A percentile compares a stretch with the other conserved stretches of the same genome.
Evolutionary conservation across 2,113 vertebrate genomes (phyloP).

Genomic region (Dromaius novaehollandiae): DNA sequence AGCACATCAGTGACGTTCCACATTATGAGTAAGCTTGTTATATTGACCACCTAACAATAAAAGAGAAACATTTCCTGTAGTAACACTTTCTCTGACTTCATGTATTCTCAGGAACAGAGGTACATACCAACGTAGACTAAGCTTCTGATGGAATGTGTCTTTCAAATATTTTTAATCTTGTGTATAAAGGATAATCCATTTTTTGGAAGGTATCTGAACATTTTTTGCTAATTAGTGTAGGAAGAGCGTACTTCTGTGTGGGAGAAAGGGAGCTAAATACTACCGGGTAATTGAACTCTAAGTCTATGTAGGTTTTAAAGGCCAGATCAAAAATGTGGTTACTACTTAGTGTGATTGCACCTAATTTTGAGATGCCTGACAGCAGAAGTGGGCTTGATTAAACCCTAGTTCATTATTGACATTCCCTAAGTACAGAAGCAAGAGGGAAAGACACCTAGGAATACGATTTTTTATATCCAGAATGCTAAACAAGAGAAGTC

Average conservation of each 20-base stretch:
- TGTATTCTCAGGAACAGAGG: not conserved
- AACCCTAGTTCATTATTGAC: not conserved
- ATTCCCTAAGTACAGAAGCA: not conserved
- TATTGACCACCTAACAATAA: not conserved
- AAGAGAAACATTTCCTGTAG: not conserved
- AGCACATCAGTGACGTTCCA: not conserved
- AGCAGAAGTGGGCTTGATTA: not conserved
- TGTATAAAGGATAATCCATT: not conserved
- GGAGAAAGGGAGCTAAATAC: not conserved
- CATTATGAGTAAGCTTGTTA: not conserved
- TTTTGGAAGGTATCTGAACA: not conserved
- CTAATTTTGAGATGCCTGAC: not conserved
- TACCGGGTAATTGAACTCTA: not conserved
- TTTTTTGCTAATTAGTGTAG: not conserved
- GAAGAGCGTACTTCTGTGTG: not conserved
- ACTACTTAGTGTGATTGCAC: not conserved
- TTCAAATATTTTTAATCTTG: not conserved
- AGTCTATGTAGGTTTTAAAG: not conserved
- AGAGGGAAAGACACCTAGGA: not conserved
- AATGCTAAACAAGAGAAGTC: not conserved
- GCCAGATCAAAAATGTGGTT: not conserved
- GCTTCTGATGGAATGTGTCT: not conserved
- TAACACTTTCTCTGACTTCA: not conserved
- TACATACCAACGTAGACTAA: not conserved
- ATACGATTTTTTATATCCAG: not conserved